Evolutionary conservation across 1,140 invertebrate genomes (phyloP).

Genomic region (Drosophila teissieri): DNA sequence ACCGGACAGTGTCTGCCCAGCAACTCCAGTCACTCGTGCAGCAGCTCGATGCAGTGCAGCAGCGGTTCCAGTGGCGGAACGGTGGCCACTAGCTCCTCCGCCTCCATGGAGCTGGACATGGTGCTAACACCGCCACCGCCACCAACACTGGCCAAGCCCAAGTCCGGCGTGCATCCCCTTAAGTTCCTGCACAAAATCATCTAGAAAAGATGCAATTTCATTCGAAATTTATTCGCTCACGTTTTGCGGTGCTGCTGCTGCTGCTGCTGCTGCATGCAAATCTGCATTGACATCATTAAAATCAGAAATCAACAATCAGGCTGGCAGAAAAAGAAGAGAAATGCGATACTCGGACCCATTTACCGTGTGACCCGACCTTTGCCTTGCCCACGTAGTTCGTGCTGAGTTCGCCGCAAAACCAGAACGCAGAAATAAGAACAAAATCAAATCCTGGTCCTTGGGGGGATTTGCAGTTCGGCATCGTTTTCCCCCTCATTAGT

Average conservation of each 20-base stretch:
- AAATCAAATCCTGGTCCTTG: constrained; percentile 17
- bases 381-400: constrained; percentile 20
- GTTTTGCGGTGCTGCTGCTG: constrained; percentile 23
- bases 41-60: constrained; percentile 68
- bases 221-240: constrained; percentile 14
- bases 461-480: neutral
- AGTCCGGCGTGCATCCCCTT: constrained; percentile 36
- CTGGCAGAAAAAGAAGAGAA: neutral
- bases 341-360: constrained; percentile 20
- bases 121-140: constrained; percentile 61
- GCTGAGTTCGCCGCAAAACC: constrained; percentile 36
- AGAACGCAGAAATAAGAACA: constrained; percentile 19
- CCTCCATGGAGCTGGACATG: constrained; percentile 59
- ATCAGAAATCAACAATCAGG: neutral
- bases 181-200: constrained; percentile 72
- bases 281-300: constrained; percentile 31
- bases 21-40: constrained; percentile 50
- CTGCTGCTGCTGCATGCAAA: constrained; percentile 15
- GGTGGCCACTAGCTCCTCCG: constrained; percentile 35
- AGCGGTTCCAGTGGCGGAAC: constrained; percentile 15
- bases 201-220: constrained; percentile 16
- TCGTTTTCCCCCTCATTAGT: constrained; percentile 15
- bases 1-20: constrained; percentile 28
- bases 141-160: constrained; percentile 43
- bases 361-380: constrained; percentile 1